Base-by-base conservation (phyloP, 2,888 invertebrate species). In the Pollenia angustigena region DNA sequence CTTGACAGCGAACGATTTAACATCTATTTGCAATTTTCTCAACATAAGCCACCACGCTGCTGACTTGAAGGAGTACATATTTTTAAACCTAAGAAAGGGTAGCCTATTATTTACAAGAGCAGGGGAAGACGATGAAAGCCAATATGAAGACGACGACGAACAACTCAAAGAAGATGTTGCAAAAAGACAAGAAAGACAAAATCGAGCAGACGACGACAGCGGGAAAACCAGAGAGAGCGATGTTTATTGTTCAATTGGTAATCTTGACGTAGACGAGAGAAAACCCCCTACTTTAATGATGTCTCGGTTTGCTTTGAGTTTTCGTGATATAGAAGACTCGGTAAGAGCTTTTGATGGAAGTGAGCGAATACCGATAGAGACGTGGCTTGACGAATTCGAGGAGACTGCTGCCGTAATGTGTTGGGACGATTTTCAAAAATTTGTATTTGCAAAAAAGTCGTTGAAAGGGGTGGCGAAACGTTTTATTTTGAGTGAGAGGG, bases 401-500 rank as follows among this genome's bases (percentile, higher is more conserved):
- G 18, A 18, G 18, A 18, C 18, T 12, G 71, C 76, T 23, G 40
- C 54, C 12, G 18, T 72, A 23, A 78, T 78, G 72, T 42, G 71
- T n/a, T 71, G 72, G 83, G 58, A 64, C 44, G 78, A 83, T n/a
- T 72, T 78, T 11, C 69, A 83, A 62, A 83, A 60, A 32, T 76
- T 83, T 52, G 56, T 18, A 18, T 18, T 18, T 18, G 18, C 18
- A 18, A 18, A 18, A 18, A 18, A 18, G 18, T 18, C 18, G 2
- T 52, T 88, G 40, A 54, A 62, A 14, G n/a, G 87, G 2, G 54
- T 86, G 1, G 87, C 88, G 10, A 87, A 82, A 52, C 74, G 16
- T 44, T 76, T 4, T 18, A 54, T 54, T 54, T 54, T 54, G 54
- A 76, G 84, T 16, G 84, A 85, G 56, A 64, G 74, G 12, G 79